Evolutionary conservation across 2,797 vertebrate species (phyloP).

Genomic region (Choloepus didactylus): DNA sequence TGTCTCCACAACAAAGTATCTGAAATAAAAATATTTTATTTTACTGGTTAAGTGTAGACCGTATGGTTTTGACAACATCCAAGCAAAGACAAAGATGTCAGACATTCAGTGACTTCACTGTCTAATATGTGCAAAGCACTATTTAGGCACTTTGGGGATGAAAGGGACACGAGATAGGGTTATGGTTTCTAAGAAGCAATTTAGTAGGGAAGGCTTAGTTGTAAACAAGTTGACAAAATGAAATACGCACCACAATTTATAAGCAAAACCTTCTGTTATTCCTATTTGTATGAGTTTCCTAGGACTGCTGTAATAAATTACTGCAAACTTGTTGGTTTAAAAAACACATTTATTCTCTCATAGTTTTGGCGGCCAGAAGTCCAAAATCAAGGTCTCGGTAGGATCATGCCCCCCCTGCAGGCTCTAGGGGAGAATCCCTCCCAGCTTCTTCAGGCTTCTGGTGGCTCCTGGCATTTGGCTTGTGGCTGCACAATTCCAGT

Average conservation of each 20-base stretch:
- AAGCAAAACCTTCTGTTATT: not conserved
- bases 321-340: too few species aligned
- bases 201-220: not conserved
- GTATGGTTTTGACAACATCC: not conserved
- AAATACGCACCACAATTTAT: not conserved
- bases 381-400: too few species aligned
- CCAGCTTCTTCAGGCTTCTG: too few species aligned
- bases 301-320: too few species aligned
- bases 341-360: too few species aligned
- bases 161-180: not conserved
- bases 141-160: not conserved
- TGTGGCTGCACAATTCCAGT: too few species aligned
- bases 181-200: not conserved
- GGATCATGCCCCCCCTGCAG: too few species aligned
- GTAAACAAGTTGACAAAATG: not conserved
- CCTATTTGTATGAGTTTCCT: not conserved
- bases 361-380: too few species aligned
- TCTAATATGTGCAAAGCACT: not conserved
- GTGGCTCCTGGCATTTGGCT: too few species aligned
- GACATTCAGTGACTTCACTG: not conserved
- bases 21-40: constrained; percentile 44
- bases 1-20: not conserved
- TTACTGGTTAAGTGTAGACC: not conserved
- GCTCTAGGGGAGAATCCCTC: too few species aligned
- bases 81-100: not conserved